Conservation (phyloP, 2,797 vertebrate genomes). For the Hydrocynus forskahlii region DNA sequence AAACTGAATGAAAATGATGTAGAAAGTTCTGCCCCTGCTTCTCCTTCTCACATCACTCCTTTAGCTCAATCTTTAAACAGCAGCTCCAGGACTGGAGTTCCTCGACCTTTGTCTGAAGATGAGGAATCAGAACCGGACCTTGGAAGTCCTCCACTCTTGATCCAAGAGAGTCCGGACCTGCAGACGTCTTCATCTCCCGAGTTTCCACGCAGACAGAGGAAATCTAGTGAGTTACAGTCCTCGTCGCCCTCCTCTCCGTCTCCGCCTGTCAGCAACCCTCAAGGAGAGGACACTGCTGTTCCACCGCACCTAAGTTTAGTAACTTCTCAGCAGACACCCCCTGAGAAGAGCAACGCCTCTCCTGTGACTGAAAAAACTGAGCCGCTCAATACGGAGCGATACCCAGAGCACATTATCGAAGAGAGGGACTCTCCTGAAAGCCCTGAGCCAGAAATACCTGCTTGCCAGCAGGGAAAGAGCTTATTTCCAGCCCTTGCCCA, state of each 20-base stretch:
- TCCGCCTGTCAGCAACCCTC: conserved; percentile 50
- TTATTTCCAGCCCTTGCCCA: conserved; percentile 36
- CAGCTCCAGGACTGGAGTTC: conserved; percentile 43
- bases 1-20: conserved; percentile 55
- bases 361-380: conserved; percentile 36
- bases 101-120: conserved; percentile 66
- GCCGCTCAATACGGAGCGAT: conserved; percentile 66
- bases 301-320: conserved; percentile 34
- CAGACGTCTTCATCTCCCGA: conserved; percentile 68
- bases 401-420: conserved; percentile 81
- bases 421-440: conserved; percentile 83
- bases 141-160: conserved; percentile 73
- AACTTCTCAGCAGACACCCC: conserved; percentile 38
- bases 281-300: conserved; percentile 45
- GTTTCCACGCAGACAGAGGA: conserved; percentile 65
- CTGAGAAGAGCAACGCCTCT: conserved; percentile 29
- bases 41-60: conserved; percentile 24
- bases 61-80: conserved; percentile 62
- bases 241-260: conserved; percentile 56
- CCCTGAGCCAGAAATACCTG: conserved; percentile 78
- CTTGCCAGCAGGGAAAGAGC: conserved; percentile 47
- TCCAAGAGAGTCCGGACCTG: conserved; percentile 76
- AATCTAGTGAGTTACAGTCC: conserved; percentile 51
- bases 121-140: conserved; percentile 72
- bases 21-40: conserved; percentile 22